Evolutionary conservation across 2,797 vertebrate genomes (phyloP), one percentile per base, ranked within the genome.

Genomic region (Alfaro cultratus): DNA sequence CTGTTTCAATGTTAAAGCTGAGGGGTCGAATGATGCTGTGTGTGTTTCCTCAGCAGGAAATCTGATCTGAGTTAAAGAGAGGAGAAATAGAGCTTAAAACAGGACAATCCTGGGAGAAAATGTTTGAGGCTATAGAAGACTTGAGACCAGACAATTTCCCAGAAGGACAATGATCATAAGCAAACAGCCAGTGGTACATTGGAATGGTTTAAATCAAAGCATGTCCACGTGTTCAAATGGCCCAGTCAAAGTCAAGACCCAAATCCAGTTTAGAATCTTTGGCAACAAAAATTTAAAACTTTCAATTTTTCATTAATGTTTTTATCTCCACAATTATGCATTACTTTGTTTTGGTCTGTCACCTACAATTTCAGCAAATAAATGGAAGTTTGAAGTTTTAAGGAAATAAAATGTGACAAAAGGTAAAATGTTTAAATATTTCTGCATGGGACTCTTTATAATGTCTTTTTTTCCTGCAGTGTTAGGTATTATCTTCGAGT

Each of bases 401-500:
- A 43, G 11, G 26, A 13, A 15, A 60, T 15, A 70, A 43, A 41
- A 39, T 41, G 36, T 36, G 16, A 67, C 34, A 36, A 21, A 67
- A 21, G 9, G 18, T 36, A 41, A 68, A 39, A 11, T 23, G 21
- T 43, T 41, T 43, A 70, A 13, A 43, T 70, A 43, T 13, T 26
- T 70, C 29, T 41, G 39, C 39, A 70, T 26, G 21, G 21, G 1
- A 70, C 51, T 75, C 23, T 68, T 57, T 18, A 34, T 26, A 2
- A 76, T 47, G 10, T 13, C 2, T 18, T 29, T 57, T 15, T 67
- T 11, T 73, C 86, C 2, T 87, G 80, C 90, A 93, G 79, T 94
- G 92, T 92, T 82, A 78, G 79, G 94, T 93, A 85, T 86, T 92
- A 94, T 96, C 89, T 73, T 80, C 91, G 78, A 94, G 80, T 82